Percentiles rank a stretch among this genome's conserved stretches.
phyloP scores from a whole-genome alignment of 1,140 invertebrate genomes.

The Sesamia nonagrioides region DNA sequence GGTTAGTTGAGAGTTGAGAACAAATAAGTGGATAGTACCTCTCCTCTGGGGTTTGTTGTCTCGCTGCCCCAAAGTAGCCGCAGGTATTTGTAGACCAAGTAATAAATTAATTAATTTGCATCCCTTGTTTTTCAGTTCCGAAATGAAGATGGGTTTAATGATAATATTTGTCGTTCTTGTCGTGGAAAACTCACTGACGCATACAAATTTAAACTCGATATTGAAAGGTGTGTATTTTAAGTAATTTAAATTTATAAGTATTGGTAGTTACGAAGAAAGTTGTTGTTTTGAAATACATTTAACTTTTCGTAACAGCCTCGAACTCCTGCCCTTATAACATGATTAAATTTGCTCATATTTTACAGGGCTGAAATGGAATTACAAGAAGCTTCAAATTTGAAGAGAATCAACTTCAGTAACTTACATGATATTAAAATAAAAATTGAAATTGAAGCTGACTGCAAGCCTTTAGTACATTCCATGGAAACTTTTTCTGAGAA shows the following conservation, averaged over 20 bases:
- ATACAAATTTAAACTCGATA: constrained; percentile 65
- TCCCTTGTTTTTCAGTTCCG: constrained; percentile 47
- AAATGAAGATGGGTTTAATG: constrained; percentile 49
- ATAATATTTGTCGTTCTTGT: constrained; percentile 61
- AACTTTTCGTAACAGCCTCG: no score
- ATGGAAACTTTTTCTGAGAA: not conserved
- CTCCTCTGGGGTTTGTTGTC: no score
- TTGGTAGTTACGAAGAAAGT: no score
- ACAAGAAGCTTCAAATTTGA: constrained; percentile 44
- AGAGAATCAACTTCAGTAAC: constrained; percentile 61
- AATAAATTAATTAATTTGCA: not conserved
- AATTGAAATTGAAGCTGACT: constrained; percentile 49
- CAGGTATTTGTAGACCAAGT: no score
- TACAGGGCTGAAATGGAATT: constrained; percentile 59
- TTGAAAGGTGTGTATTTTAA: constrained; percentile 61
- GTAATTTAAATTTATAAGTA: no score
- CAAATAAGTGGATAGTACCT: no score
- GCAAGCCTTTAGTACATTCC: constrained; percentile 1
- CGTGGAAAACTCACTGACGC: constrained; percentile 59
- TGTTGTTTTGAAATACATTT: no score
- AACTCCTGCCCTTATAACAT: no score
- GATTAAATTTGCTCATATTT: constrained; percentile 1
- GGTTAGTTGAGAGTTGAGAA: no score
- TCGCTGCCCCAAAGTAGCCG: no score
- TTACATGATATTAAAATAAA: constrained; percentile 62